phyloP scores from a whole-genome alignment of 2,888 invertebrate species.

The Aporophyla lueneburgensis region DNA sequence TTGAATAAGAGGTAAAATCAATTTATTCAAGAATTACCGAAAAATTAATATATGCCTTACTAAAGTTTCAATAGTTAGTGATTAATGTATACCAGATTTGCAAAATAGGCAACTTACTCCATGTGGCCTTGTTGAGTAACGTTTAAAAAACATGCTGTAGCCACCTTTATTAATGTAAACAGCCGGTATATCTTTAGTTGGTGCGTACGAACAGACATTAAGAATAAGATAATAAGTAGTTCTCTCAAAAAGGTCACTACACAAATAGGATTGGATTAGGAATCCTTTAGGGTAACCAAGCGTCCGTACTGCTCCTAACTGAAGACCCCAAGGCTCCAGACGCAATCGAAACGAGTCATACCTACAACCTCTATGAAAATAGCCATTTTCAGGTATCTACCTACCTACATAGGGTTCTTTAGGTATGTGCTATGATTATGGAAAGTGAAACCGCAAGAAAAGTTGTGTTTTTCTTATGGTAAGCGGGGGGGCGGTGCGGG shows the following conservation, averaged over 20 bases:
- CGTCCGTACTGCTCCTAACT: background rate
- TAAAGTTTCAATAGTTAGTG: too few species aligned
- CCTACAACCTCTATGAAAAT: background rate
- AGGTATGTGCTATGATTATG: conserved; percentile 55
- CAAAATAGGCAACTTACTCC: too few species aligned
- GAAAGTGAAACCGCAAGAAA: conserved; percentile 71
- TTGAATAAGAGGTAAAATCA: background rate
- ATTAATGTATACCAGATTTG: too few species aligned
- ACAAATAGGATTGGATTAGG: background rate
- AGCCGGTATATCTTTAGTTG: too few species aligned
- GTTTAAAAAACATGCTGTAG: background rate
- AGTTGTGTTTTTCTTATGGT: conserved; percentile 62
- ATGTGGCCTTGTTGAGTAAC: too few species aligned
- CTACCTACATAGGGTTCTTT: background rate
- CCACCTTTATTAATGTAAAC: background rate
- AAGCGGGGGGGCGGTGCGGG: conserved; percentile 56
- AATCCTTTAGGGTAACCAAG: too few species aligned
- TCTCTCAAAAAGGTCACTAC: background rate
- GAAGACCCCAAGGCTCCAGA: background rate
- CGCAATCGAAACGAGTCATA: background rate
- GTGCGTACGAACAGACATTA: background rate
- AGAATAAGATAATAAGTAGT: background rate
- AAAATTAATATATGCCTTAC: background rate
- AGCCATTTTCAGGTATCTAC: background rate
- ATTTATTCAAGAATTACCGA: background rate